A percentile compares a stretch with the other conserved stretches of the same genome.
phyloP scores from a whole-genome alignment of 2,888 invertebrate species.

The Hedya salicella region DNA sequence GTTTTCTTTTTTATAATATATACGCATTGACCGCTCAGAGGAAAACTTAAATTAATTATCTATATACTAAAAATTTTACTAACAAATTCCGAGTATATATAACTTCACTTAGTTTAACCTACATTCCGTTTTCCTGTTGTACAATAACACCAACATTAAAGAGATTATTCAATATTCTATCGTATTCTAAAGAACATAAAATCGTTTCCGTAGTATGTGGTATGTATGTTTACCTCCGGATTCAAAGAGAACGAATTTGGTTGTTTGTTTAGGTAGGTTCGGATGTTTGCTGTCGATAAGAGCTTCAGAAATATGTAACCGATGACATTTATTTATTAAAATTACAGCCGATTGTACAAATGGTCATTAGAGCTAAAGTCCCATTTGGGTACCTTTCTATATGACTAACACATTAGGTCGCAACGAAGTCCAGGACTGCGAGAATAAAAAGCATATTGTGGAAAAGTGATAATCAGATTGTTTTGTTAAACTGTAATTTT shows the following conservation, averaged over 20 bases:
- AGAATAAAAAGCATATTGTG: too few relatives aligned
- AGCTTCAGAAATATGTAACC: slow-evolving; percentile 20
- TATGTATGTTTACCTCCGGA: background rate
- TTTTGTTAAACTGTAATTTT: too few relatives aligned
- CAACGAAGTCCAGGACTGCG: too few relatives aligned
- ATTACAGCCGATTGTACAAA: background rate
- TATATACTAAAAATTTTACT: slow-evolving; percentile 9
- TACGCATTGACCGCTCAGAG: background rate
- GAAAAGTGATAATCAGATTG: too few relatives aligned
- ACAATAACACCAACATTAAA: background rate
- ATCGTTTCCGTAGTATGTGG: background rate
- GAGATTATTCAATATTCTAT: background rate
- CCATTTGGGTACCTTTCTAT: too few relatives aligned
- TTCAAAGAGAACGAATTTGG: slow-evolving; percentile 25
- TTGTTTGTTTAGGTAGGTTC: slow-evolving; percentile 29
- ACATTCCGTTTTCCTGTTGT: slow-evolving; percentile 33
- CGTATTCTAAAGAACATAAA: background rate
- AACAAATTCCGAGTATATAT: slow-evolving; percentile 16
- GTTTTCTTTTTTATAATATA: background rate
- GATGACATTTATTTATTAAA: slow-evolving; percentile 23
- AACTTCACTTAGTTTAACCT: slow-evolving; percentile 26
- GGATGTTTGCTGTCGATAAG: slow-evolving; percentile 30
- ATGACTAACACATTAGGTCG: too few relatives aligned
- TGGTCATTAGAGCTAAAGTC: too few relatives aligned
- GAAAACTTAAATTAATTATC: slow-evolving; percentile 2